Percentiles rank a stretch among this genome's conserved stretches.
These are phyloP conservation scores for Poecilia gillii DNA, from an alignment of 2,797 vertebrate species.

Conservation along the genomic window DNA sequence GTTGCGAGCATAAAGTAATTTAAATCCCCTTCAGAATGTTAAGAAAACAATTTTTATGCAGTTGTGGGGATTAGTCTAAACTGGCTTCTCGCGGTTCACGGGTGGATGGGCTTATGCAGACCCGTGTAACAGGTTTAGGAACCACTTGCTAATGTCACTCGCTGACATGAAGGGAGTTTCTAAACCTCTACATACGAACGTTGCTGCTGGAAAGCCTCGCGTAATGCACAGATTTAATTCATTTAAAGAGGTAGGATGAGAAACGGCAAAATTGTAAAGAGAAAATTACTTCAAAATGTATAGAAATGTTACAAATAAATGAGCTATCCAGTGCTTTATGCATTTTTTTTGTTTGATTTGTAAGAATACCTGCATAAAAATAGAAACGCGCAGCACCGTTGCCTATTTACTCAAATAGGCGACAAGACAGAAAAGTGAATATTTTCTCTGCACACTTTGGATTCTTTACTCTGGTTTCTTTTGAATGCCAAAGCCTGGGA, in stretches of 20 bases:
- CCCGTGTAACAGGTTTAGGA: constrained; percentile 78
- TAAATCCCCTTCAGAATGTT: constrained; percentile 75
- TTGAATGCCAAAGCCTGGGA: background rate
- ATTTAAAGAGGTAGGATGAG: background rate
- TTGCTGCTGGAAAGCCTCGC: background rate
- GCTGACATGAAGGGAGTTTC: constrained; percentile 30
- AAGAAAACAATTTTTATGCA: constrained; percentile 76
- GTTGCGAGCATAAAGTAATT: constrained; percentile 72
- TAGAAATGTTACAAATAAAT: background rate
- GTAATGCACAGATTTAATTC: background rate
- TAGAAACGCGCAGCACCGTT: background rate
- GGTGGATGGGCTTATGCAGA: constrained; percentile 74
- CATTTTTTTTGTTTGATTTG: background rate
- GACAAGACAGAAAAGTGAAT: background rate
- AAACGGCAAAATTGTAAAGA: background rate
- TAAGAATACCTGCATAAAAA: background rate
- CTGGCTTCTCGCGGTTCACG: constrained; percentile 74
- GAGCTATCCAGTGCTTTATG: background rate
- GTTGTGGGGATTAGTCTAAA: constrained; percentile 76
- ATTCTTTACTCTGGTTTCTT: background rate
- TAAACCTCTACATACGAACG: constrained; percentile 34
- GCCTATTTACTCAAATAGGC: background rate
- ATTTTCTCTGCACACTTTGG: background rate
- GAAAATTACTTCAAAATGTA: background rate
- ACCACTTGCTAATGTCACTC: constrained; percentile 55